phyloP scores from a whole-genome alignment of 1,140 invertebrate genomes.

The Eciton burchellii region DNA sequence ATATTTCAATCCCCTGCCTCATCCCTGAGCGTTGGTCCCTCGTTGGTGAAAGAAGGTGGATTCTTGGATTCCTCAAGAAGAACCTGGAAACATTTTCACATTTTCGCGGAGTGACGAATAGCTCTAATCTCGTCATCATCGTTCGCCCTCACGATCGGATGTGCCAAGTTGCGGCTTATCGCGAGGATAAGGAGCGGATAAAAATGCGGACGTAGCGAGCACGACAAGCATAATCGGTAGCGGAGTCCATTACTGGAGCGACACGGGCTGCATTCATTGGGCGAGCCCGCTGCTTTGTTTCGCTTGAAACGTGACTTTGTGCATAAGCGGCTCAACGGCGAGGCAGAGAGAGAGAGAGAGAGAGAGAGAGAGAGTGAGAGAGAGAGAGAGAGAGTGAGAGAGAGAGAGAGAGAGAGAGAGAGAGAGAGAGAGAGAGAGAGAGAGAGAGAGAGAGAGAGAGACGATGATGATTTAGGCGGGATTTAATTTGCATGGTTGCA shows the following conservation, averaged over 20 bases:
- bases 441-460: not conserved
- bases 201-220: not conserved
- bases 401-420: not conserved
- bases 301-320: constrained; percentile 32
- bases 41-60: not conserved
- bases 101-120: not conserved
- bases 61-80: too few species aligned
- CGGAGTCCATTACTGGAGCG: not conserved
- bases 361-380: not conserved
- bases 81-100: constrained; percentile 31
- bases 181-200: constrained; percentile 25
- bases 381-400: not conserved
- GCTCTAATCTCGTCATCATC: constrained; percentile 23
- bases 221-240: constrained; percentile 51
- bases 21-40: not conserved
- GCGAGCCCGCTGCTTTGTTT: constrained; percentile 27
- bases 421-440: not conserved
- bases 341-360: not conserved
- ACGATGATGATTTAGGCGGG: constrained; percentile 41
- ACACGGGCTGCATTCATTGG: constrained; percentile 51
- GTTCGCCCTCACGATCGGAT: too few species aligned
- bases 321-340: not conserved
- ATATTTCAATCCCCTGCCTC: constrained; percentile 30
- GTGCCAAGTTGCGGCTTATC: too few species aligned
- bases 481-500: constrained; percentile 52